Evolutionary conservation across 2,888 invertebrate genomes (phyloP), one percentile per base, ranked within the genome.

Genomic region (Drosophila subsilvestris): DNA sequence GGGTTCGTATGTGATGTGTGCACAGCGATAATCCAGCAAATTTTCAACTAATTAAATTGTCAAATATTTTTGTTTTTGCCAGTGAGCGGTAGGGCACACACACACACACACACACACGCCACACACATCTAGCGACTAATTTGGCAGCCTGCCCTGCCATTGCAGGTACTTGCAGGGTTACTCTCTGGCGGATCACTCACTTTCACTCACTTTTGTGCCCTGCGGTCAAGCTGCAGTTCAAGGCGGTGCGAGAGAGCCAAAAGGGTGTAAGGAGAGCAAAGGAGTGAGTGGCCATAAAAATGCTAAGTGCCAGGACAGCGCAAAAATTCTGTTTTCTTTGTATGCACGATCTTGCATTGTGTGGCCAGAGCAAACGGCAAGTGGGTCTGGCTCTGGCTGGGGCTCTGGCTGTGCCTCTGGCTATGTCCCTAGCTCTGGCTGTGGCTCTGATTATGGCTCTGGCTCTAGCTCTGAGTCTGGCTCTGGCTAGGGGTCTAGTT

Each of bases 21-120:
- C 53, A 14, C 53, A 54, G 70, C 76, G 82, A 80, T 91, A 90
- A 91, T 90, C 88, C 86, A 74, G 25, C 27, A 49, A 74, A 82
- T 84, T 82, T 88, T 89, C 81, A 80, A 79, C 90, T 91, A 90
- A 91, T 91, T 91, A 90, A 89, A 91, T 90, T 91, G 90, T 86
- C 90, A 91, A 91, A 91, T 90, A 91, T 91, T 91, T 90, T 80
- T 37, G 45, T 53, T 65, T n/a, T 42, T 60, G 60, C 22, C 17
- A 10, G n/a, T n/a, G 6, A 10, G 18, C 27, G 42, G 53, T 47
- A 42, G 65, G 42, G 29, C 20, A 22, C 51, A 14, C 37, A 14
- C 37, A 14, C 32, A 10, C 12, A 32, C 12, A 12, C 32, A 12
- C 32, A 32, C 32, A 14, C 32, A 37, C 5, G 14, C 1, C 32